phyloP scores from a whole-genome alignment of 1,140 invertebrate genomes.

The Sinella curviseta region DNA sequence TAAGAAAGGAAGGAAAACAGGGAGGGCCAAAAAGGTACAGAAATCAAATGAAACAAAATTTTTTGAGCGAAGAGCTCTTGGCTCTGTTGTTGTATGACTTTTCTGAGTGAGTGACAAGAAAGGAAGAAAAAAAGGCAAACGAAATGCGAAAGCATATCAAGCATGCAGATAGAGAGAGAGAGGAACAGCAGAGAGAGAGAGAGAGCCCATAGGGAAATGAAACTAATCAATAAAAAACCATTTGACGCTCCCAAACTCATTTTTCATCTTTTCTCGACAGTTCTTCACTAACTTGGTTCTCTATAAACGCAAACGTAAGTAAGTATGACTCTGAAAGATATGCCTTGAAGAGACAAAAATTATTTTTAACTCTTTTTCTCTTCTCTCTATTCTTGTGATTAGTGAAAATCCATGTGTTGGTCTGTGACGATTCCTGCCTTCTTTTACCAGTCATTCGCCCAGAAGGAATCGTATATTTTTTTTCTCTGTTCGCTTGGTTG shows the following conservation, averaged over 20 bases:
- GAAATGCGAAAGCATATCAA: not conserved
- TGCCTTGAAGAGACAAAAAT: slow-evolving; percentile 21
- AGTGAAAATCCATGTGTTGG: slow-evolving; percentile 29
- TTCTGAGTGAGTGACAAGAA: slow-evolving; percentile 12
- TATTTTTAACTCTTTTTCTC: slow-evolving; percentile 41
- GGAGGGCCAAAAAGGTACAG: slow-evolving; percentile 8
- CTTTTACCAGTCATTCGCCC: slow-evolving; percentile 23
- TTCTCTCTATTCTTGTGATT: slow-evolving; percentile 26
- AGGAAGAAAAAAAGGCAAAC: slow-evolving; percentile 8
- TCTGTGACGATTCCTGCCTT: slow-evolving; percentile 31
- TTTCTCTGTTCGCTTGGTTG: slow-evolving; percentile 27
- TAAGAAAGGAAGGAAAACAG: slow-evolving; percentile 12
- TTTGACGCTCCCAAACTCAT: slow-evolving; percentile 42
- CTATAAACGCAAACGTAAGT: not conserved
- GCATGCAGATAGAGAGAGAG: not conserved
- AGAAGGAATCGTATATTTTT: slow-evolving; percentile 28
- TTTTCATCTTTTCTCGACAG: slow-evolving; percentile 46
- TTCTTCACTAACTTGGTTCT: slow-evolving; percentile 29
- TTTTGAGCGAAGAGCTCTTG: not conserved
- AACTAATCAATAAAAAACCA: slow-evolving; percentile 45
- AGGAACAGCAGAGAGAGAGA: not conserved
- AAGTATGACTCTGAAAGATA: not conserved
- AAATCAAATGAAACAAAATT: not conserved
- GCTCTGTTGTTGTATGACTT: not conserved
- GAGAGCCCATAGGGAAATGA: slow-evolving; percentile 37